Percentiles rank a stretch among this genome's conserved stretches.
Conservation (phyloP, 1,140 invertebrate genomes). For the Calycopis cecrops region DNA sequence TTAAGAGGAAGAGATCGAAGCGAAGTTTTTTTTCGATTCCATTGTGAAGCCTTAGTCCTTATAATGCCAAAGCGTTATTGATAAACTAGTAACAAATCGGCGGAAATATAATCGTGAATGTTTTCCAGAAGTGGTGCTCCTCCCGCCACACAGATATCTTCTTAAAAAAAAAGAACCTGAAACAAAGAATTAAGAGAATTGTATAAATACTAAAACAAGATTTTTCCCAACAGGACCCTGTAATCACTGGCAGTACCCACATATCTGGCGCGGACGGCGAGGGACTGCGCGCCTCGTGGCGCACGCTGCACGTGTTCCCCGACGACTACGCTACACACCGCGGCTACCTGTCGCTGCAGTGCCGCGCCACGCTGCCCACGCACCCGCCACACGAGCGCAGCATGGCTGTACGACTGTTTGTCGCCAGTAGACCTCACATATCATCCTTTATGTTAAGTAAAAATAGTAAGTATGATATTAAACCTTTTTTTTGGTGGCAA, state of each 20-base stretch:
- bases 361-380: conserved; percentile 48
- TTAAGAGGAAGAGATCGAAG: too few species aligned
- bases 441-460: conserved; percentile 67
- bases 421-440: conserved; percentile 58
- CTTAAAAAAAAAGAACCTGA: background rate
- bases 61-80: too few species aligned
- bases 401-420: conserved; percentile 61
- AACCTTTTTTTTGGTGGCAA: too few species aligned
- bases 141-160: too few species aligned
- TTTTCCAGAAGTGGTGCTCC: too few species aligned
- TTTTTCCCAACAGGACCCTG: conserved; percentile 43
- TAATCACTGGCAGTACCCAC: conserved; percentile 48
- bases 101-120: too few species aligned
- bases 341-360: conserved; percentile 54
- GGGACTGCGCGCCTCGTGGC: conserved; percentile 57
- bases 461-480: conserved; percentile 52
- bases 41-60: too few species aligned
- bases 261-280: conserved; percentile 58
- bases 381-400: conserved; percentile 45
- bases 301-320: conserved; percentile 55
- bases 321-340: conserved; percentile 59
- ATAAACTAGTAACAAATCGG: too few species aligned
- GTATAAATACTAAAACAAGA: background rate
- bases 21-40: too few species aligned
- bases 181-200: too few species aligned